phyloP scores from a whole-genome alignment of 2,797 vertebrate species.

The Borostomias antarcticus region DNA sequence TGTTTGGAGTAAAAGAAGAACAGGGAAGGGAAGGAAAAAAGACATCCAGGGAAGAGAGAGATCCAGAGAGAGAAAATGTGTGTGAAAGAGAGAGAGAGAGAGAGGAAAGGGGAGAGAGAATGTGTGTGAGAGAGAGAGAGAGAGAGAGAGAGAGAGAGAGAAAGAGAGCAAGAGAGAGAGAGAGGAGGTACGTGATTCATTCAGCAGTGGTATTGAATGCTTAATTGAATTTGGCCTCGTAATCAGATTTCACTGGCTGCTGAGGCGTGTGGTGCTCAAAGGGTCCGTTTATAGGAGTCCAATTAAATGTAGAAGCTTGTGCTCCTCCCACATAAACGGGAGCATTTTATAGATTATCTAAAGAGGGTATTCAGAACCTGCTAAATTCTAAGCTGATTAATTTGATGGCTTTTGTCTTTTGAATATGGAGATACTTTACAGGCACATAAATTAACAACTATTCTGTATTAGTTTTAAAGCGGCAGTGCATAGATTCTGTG shows the following conservation, averaged over 20 bases:
- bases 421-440: neutral
- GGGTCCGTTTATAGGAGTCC: constrained; percentile 47
- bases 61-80: neutral
- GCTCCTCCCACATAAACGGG: constrained; percentile 14
- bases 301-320: constrained; percentile 55
- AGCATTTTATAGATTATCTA: neutral
- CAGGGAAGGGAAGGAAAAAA: neutral
- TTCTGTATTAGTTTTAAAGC: neutral
- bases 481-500: too few relatives aligned
- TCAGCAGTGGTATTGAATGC: constrained; percentile 49
- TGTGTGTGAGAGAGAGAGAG: constrained; percentile 1
- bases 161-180: constrained; percentile 16
- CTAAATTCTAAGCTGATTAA: neutral
- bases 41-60: constrained; percentile 10
- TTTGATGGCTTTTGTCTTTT: neutral
- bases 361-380: neutral
- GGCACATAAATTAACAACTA: neutral
- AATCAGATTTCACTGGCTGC: constrained; percentile 49
- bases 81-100: constrained; percentile 1
- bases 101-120: constrained; percentile 7
- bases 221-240: constrained; percentile 53
- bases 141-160: constrained; percentile 5
- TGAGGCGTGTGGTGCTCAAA: constrained; percentile 2
- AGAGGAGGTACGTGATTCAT: constrained; percentile 37
- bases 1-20: constrained; percentile 17